Evolutionary conservation across 2,888 invertebrate species (phyloP), one percentile per base, ranked within the genome.

Genomic region (Lobophora halterata): DNA sequence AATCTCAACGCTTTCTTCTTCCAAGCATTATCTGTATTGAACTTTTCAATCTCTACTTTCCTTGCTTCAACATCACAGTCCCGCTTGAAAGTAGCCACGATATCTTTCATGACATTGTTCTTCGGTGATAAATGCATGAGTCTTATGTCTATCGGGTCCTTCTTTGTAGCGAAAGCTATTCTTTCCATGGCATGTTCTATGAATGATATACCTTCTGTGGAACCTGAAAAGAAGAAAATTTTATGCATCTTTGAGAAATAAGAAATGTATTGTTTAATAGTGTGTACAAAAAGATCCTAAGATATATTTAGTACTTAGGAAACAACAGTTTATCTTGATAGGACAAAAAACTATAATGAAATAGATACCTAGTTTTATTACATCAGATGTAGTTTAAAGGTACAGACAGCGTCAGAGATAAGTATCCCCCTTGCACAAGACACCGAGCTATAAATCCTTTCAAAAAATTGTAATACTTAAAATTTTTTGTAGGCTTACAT

Each of bases 11-110:
- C 93, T 21, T 89, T 89, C 65, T 95, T 95, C 61, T 89, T 92
- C 95, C 95, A 95, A 9, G 93, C 88, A 71, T 95, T 95, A 35
- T 88, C 59, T 1, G 73, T 56, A 58, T 93, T 93, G 57, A 89
- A 93, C 14, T 79, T 71, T 0, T 74, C 72, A 4, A 92, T 86
- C 24, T 79, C 81, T 5, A 60, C 60, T 48, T 74, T 82, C 16
- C 93, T 75, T 0, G 73, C 70, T 0, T 89, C 81, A 55, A 89
- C 92, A 19, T 92, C 82, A 0, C 89, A 85, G 44, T 89, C 89
- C 26, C 66, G 74, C 64, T 88, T 88, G 45, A 93, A 73, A n/a
- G 90, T 87, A 0, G 88, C 73, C 5, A 92, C 77, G 67, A 93
- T 82, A 10, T 88, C 79, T 33, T 73, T 71, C 9, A 90, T 44